Evolutionary conservation across 2,113 vertebrate genomes (phyloP).

Genomic region (Buteo buteo): DNA sequence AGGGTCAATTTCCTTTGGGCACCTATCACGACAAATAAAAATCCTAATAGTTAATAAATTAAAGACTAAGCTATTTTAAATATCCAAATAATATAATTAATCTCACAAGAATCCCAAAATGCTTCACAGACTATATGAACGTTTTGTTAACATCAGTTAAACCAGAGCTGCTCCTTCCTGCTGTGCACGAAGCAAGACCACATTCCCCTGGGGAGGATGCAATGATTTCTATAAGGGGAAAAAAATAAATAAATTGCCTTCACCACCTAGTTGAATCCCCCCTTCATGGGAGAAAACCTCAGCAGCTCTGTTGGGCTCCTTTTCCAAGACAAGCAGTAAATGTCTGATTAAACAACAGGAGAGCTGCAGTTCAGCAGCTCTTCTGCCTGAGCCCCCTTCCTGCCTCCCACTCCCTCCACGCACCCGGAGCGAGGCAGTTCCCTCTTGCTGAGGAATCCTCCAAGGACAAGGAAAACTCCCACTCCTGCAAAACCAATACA

Average conservation of each 20-base stretch:
- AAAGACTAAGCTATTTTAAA: background rate
- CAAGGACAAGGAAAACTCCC: background rate
- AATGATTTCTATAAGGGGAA: background rate
- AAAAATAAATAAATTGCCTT: background rate
- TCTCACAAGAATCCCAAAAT: background rate
- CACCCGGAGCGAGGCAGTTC: background rate
- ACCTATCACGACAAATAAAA: slow-evolving; percentile 67
- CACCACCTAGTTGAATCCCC: background rate
- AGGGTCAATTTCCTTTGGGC: slow-evolving; percentile 89
- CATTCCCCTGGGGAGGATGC: background rate
- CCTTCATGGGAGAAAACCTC: background rate
- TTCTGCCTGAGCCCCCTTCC: background rate
- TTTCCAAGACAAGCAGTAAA: background rate
- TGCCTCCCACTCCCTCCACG: background rate
- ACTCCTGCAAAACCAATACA: background rate
- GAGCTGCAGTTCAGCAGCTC: background rate
- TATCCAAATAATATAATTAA: background rate
- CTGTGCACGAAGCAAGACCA: background rate
- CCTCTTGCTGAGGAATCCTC: background rate
- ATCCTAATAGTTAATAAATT: background rate
- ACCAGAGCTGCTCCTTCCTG: background rate
- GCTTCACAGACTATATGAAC: background rate
- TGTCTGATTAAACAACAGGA: background rate
- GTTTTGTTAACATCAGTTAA: background rate
- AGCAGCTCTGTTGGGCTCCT: background rate